These are phyloP conservation scores for Prionchulus punctatus DNA, from an alignment of 2,888 invertebrate species.

Conservation along the genomic window DNA sequence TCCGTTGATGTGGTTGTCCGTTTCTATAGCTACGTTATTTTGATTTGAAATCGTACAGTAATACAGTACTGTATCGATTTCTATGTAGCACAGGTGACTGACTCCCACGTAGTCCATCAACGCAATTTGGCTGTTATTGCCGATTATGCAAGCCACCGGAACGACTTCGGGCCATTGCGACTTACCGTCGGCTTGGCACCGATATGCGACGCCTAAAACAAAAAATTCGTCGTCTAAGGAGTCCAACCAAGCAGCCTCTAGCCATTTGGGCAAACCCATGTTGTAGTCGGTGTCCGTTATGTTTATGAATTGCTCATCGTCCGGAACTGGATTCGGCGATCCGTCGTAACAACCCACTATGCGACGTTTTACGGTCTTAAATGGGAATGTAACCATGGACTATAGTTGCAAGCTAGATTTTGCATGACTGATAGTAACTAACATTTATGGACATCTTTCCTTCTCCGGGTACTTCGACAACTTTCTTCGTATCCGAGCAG, in stretches of 20 bases:
- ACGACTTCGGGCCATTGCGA: background rate
- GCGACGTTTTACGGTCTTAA: background rate
- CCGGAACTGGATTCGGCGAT: background rate
- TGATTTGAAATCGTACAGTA: background rate
- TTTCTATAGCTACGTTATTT: background rate
- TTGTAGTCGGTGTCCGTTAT: background rate
- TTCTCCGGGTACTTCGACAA: no score
- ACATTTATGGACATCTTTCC: no score
- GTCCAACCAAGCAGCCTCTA: background rate
- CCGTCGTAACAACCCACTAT: background rate
- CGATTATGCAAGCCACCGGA: background rate
- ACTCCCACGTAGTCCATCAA: background rate
- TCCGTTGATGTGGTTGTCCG: background rate
- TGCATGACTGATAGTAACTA: no score
- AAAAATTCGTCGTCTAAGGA: no score
- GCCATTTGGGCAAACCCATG: background rate
- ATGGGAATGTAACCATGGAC: background rate
- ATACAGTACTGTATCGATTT: background rate
- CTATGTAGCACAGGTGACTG: background rate
- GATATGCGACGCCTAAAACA: background rate
- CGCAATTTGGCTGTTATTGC: no score
- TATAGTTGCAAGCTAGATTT: no score
- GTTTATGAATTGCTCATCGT: background rate
- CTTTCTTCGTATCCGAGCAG: no score
- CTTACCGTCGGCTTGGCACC: background rate